Base-by-base conservation (phyloP, 2,888 invertebrate species). In the Dastarcus helophoroides region DNA sequence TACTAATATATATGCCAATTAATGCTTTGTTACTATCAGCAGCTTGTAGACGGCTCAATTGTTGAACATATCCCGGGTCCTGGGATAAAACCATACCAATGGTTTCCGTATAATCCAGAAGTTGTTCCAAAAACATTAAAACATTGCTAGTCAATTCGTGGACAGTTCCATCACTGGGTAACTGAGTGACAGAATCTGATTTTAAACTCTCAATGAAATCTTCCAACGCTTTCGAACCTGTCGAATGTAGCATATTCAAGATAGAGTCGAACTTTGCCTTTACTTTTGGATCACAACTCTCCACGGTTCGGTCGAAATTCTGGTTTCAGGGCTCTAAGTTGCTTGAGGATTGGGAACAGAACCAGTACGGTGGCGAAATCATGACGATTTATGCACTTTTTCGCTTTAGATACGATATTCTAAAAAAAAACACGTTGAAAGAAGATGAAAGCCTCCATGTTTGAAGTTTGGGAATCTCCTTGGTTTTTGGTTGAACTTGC, bases 101-200 rank as follows among this genome's bases (percentile, higher is more conserved):
- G 1, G 81, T 82, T 47, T 79, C 80, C 21, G 74, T 71, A 51
- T 84, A 85, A 34, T 79, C 78, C 10, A 79, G 71, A 29, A 94
- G 65, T 53, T 90, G 85, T 57, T 90, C 90, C 46, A 90, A 68
- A 62, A 94, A 88, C 52, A 91, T 85, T 44, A 94, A 74, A 24
- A 93, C 89, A 52, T 94, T 93, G 38, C 86, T 90, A 0, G 94
- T 93, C 36, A 93, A 68, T 63, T 97, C 93, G 56, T 95, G 95
- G 16, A 97, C 97, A 0, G 97, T 98, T 36, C 97, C 98, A 68
- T 98, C 98, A 55, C 81, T 84, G 0, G 97, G 93, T 51, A 95
- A 76, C 48, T 80, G 79, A 35, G 79, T 75, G 41, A 79, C 80
- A 26, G 70, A 67, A 56, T 88, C 88, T 13, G 69, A 70, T 38